These are phyloP conservation scores for Rallus limicola DNA, from an alignment of 2,113 vertebrate genomes.

Conservation along the genomic window DNA sequence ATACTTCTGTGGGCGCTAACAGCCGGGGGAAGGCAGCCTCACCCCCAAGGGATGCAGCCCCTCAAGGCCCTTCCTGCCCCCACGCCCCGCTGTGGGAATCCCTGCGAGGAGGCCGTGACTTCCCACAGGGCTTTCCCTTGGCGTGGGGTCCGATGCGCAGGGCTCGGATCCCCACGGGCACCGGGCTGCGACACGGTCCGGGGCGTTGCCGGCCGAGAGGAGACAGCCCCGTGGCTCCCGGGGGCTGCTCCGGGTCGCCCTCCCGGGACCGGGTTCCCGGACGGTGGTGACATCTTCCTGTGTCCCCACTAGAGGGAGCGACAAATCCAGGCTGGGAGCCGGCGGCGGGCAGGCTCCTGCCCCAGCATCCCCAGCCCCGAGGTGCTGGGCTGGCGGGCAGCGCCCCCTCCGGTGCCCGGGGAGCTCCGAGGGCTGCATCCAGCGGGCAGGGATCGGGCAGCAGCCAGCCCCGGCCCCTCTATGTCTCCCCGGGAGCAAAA, in stretches of 20 bases:
- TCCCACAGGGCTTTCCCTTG: neutral
- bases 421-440: neutral
- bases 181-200: fast-evolving
- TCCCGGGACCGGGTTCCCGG: neutral
- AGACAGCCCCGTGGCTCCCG: neutral
- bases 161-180: neutral
- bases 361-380: neutral
- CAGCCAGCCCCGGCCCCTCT: neutral
- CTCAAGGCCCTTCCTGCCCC: fast-evolving
- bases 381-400: neutral
- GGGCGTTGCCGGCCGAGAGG: neutral
- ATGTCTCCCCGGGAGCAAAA: neutral
- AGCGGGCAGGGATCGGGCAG: neutral
- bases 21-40: neutral
- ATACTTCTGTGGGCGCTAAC: neutral
- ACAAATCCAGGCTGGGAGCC: slow-evolving; percentile 19
- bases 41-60: neutral
- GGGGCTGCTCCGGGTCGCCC: neutral
- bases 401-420: neutral
- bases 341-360: neutral
- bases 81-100: fast-evolving
- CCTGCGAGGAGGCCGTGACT: neutral
- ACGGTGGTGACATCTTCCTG: neutral
- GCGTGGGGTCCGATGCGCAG: neutral
- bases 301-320: slow-evolving; percentile 61